phyloP scores from a whole-genome alignment of 1,140 invertebrate species.

The Gonioctena quinquepunctata region DNA sequence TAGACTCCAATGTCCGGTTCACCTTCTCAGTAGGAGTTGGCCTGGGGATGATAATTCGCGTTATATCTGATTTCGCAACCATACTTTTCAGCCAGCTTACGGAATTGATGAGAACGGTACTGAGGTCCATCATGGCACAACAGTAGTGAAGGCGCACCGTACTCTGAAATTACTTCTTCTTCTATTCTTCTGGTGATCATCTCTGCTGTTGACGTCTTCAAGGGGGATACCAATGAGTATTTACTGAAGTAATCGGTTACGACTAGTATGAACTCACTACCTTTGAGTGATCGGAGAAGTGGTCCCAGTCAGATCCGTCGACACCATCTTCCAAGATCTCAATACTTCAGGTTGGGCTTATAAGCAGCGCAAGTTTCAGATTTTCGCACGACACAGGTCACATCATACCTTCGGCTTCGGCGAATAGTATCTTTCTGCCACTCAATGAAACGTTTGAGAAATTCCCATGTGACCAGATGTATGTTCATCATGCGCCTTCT shows the following conservation, averaged over 20 bases:
- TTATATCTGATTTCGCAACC: conserved; percentile 14
- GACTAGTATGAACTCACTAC: conserved; percentile 46
- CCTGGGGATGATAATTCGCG: too few relatives aligned
- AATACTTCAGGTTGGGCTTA: conserved; percentile 2
- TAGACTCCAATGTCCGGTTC: too few relatives aligned
- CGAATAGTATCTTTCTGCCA: background rate
- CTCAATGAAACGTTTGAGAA: background rate
- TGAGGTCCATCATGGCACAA: conserved; percentile 7
- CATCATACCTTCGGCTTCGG: conserved; percentile 8
- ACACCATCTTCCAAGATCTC: conserved; percentile 8
- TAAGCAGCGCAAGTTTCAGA: background rate
- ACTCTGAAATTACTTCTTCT: conserved; percentile 24
- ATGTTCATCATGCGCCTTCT: too few relatives aligned
- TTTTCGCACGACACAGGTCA: background rate
- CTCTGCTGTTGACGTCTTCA: conserved; percentile 9
- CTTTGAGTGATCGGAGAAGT: conserved; percentile 39
- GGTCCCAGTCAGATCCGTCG: conserved; percentile 20
- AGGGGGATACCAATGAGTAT: conserved; percentile 28
- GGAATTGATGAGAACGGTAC: conserved; percentile 5
- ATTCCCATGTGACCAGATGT: too few relatives aligned
- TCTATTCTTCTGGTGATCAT: conserved; percentile 21
- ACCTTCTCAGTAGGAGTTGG: too few relatives aligned
- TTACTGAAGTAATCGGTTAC: too few relatives aligned
- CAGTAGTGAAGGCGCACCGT: conserved; percentile 21
- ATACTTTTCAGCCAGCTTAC: conserved; percentile 6